These are phyloP conservation scores for Ardeotis arabs DNA, from an alignment of 2,113 vertebrate species.

Conservation along the genomic window DNA sequence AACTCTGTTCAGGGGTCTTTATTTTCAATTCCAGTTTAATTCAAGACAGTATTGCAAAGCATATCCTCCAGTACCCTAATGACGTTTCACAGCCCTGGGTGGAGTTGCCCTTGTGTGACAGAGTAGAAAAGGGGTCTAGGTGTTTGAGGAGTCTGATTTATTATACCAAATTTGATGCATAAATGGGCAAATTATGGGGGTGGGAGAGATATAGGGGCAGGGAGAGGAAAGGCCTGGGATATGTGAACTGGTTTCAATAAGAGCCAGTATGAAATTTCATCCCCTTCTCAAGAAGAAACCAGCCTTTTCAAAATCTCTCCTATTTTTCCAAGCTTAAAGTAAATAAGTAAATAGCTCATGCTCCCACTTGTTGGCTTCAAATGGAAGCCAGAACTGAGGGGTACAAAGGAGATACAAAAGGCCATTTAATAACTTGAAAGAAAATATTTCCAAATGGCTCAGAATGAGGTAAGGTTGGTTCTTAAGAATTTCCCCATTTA, in stretches of 20 bases:
- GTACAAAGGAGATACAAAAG: not conserved
- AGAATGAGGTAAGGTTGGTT: not conserved
- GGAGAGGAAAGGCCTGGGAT: not conserved
- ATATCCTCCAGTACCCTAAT: not conserved
- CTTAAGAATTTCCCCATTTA: not conserved
- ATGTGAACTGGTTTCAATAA: not conserved
- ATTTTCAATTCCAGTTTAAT: constrained; percentile 40
- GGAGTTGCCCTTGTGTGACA: not conserved
- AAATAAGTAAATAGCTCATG: not conserved
- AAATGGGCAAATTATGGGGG: not conserved
- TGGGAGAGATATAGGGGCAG: not conserved
- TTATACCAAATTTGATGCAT: not conserved
- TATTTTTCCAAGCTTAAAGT: not conserved
- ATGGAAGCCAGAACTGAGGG: not conserved
- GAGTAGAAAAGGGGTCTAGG: not conserved
- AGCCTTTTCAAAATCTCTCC: not conserved
- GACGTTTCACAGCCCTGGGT: not conserved
- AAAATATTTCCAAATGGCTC: not conserved
- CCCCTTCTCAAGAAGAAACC: not conserved
- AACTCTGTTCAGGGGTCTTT: not conserved
- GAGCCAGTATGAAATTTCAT: constrained; percentile 36
- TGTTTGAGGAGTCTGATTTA: not conserved
- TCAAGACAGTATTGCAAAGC: not conserved
- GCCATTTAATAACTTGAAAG: not conserved
- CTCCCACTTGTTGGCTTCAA: not conserved